These are phyloP conservation scores for Drosophila micromelanica DNA, from an alignment of 1,140 invertebrate genomes.

Conservation along the genomic window DNA sequence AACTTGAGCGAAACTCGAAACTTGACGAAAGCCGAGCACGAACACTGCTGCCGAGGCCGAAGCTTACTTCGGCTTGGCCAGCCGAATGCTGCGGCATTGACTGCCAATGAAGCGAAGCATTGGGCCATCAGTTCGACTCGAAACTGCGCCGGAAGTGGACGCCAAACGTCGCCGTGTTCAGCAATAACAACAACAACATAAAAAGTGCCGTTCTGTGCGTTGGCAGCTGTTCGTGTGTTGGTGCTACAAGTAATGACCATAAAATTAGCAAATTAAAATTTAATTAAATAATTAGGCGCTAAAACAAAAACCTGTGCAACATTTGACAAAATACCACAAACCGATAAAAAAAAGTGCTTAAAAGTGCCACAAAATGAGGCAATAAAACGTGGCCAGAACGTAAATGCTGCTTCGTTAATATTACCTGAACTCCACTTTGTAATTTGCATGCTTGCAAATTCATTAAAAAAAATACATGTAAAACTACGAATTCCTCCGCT, in stretches of 20 bases:
- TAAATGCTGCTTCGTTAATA: slow-evolving; percentile 30
- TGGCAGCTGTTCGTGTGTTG: background rate
- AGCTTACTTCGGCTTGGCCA: background rate
- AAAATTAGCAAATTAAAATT: slow-evolving; percentile 27
- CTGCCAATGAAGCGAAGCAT: slow-evolving; percentile 74
- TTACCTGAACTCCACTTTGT: slow-evolving; percentile 38
- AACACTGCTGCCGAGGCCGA: slow-evolving; percentile 15
- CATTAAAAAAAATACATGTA: slow-evolving; percentile 51
- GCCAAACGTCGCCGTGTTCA: slow-evolving; percentile 57
- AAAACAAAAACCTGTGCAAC: slow-evolving; percentile 2
- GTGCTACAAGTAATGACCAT: slow-evolving; percentile 18
- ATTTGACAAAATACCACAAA: background rate
- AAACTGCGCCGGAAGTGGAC: slow-evolving; percentile 80
- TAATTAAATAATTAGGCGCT: slow-evolving; percentile 39
- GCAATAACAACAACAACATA: slow-evolving; percentile 5
- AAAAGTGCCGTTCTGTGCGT: slow-evolving; percentile 8
- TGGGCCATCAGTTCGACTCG: slow-evolving; percentile 68
- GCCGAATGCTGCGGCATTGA: slow-evolving; percentile 17
- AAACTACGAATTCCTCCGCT: slow-evolving; percentile 43
- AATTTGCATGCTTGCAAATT: slow-evolving; percentile 70
- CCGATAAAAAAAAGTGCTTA: slow-evolving; percentile 43
- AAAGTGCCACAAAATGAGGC: slow-evolving; percentile 19
- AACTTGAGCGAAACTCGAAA: slow-evolving; percentile 42
- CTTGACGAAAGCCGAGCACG: slow-evolving; percentile 40
- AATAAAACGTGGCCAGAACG: slow-evolving; percentile 26